These are phyloP conservation scores for Neelides sp. DNA, from an alignment of 1,140 invertebrate species.

Conservation along the genomic window DNA sequence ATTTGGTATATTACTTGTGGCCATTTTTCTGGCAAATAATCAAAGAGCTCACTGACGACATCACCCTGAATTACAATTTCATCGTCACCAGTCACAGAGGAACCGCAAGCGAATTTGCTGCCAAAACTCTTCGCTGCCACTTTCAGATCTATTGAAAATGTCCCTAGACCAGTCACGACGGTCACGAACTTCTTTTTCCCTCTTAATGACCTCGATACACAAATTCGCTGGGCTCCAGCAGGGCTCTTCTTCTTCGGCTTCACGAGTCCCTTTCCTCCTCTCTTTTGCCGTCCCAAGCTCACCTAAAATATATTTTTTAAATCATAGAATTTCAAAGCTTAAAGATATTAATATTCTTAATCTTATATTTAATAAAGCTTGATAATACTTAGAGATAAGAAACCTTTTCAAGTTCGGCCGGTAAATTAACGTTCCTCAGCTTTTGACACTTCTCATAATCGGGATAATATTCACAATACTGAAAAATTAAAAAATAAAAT, in stretches of 20 bases:
- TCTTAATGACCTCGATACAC: conserved; percentile 76
- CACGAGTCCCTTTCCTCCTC: conserved; percentile 76
- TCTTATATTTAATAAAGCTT: too few species aligned
- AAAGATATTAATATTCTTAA: too few species aligned
- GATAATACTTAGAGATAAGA: too few species aligned
- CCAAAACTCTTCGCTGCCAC: conserved; percentile 90
- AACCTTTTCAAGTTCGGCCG: conserved; percentile 82
- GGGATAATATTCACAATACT: conserved; percentile 97
- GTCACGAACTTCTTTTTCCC: conserved; percentile 99
- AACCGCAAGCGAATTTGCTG: conserved; percentile 94
- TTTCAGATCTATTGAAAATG: conserved; percentile 96
- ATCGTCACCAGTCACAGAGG: conserved; percentile 94
- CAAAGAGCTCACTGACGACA: conserved; percentile 93
- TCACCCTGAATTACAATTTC: conserved; percentile 99
- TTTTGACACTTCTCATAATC: conserved; percentile 94
- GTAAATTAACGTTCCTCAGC: conserved; percentile 89
- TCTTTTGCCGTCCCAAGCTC: conserved; percentile 64
- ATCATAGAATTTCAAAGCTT: too few species aligned
- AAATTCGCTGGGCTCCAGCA: conserved; percentile 59
- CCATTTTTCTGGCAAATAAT: conserved; percentile 96
- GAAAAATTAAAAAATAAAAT: conserved; percentile 33
- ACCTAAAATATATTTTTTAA: too few species aligned
- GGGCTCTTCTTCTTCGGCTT: conserved; percentile 73
- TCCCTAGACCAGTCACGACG: conserved; percentile 68
- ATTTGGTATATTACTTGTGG: conserved; percentile 51